These are phyloP conservation scores for Serripes groenlandicus DNA, from an alignment of 2,888 invertebrate species.

Conservation along the genomic window DNA sequence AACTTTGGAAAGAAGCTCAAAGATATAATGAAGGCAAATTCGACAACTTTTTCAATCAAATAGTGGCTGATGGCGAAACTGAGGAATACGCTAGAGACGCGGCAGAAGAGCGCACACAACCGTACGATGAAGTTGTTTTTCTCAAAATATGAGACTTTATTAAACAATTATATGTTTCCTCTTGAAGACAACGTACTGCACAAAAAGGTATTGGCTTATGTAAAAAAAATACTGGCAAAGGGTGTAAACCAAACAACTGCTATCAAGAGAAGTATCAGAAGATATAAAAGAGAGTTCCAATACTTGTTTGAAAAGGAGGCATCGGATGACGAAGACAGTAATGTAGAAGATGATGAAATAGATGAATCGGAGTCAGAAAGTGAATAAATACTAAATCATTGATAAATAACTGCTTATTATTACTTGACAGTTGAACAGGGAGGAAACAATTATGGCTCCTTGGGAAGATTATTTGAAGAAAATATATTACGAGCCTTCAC, in stretches of 20 bases:
- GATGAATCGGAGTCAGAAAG: constrained; percentile 8
- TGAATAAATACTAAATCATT: neutral
- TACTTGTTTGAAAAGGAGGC: too few species aligned
- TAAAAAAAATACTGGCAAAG: constrained; percentile 13
- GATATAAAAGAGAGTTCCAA: constrained; percentile 6
- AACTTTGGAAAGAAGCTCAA: too few species aligned
- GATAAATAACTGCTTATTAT: too few species aligned
- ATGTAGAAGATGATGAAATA: constrained; percentile 18
- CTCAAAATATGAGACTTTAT: constrained; percentile 21
- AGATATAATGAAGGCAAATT: too few species aligned
- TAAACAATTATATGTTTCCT: constrained; percentile 16
- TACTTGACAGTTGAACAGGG: too few species aligned
- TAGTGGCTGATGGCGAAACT: constrained; percentile 14
- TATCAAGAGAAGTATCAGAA: constrained; percentile 9
- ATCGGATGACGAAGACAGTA: constrained; percentile 10
- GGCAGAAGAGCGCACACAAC: too few species aligned
- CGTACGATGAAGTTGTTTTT: constrained; percentile 24
- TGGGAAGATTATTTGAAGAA: too few species aligned
- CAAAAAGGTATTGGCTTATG: too few species aligned
- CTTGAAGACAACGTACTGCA: constrained; percentile 7
- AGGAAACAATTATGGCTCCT: too few species aligned
- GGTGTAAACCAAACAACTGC: constrained; percentile 19
- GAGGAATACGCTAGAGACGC: constrained; percentile 21
- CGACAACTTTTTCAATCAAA: constrained; percentile 18
- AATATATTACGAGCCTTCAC: too few species aligned